A percentile compares a stretch with the other conserved stretches of the same genome.
These are phyloP conservation scores for Eudyptes chrysolophus DNA, from an alignment of 2,113 vertebrate species.

Conservation along the genomic window DNA sequence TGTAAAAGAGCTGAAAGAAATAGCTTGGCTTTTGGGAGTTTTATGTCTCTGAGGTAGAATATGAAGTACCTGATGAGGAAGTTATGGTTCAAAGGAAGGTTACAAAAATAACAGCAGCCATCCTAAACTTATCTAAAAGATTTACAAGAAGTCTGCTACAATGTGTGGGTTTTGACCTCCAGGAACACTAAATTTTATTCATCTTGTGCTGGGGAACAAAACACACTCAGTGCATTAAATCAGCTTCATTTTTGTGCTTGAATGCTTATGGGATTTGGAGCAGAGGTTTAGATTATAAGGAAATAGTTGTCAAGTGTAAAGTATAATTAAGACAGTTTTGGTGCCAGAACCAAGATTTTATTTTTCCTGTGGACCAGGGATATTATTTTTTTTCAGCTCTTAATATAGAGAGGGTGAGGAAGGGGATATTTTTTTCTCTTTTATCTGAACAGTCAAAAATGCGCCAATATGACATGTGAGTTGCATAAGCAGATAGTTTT, in stretches of 20 bases:
- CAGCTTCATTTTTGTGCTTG: slow-evolving; percentile 64
- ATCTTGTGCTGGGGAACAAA: slow-evolving; percentile 56
- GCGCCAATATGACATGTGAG: background rate
- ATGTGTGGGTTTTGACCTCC: slow-evolving; percentile 72
- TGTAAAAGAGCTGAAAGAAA: slow-evolving; percentile 56
- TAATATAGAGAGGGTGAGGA: background rate
- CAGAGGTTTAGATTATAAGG: slow-evolving; percentile 60
- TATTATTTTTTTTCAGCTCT: background rate
- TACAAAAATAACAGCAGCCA: slow-evolving; percentile 79
- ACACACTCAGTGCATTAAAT: slow-evolving; percentile 67
- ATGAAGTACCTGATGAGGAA: slow-evolving; percentile 78
- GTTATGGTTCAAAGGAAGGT: slow-evolving; percentile 81
- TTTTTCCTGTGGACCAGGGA: slow-evolving; percentile 42
- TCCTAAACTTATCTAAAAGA: slow-evolving; percentile 76
- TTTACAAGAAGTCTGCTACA: slow-evolving; percentile 74
- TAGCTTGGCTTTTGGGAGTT: slow-evolving; percentile 55
- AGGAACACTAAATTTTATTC: slow-evolving; percentile 72
- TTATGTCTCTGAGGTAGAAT: slow-evolving; percentile 68
- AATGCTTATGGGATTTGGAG: slow-evolving; percentile 58
- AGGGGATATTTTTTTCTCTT: background rate
- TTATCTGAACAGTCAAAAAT: background rate
- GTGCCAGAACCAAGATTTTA: slow-evolving; percentile 27
- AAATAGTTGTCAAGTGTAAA: slow-evolving; percentile 68
- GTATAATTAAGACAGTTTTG: slow-evolving; percentile 63
- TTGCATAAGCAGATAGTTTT: background rate